Evolutionary conservation across 2,888 invertebrate species (phyloP).

Genomic region (Octonoba sinensis): DNA sequence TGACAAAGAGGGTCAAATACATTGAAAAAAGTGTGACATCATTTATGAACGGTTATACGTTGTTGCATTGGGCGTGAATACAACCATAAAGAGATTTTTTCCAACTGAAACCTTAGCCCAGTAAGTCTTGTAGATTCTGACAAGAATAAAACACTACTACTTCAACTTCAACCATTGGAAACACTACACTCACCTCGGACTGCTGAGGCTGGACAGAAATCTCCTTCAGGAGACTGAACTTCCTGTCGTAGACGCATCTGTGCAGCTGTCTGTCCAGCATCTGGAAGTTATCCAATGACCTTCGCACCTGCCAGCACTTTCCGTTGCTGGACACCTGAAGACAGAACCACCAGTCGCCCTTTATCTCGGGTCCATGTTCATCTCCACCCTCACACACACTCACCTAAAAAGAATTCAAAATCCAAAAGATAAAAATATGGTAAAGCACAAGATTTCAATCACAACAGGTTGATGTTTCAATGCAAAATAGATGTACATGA

Average conservation of each 20-base stretch:
- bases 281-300: constrained; percentile 87
- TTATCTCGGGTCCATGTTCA: constrained; percentile 10
- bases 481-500: too few relatives aligned
- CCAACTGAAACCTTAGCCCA: too few relatives aligned
- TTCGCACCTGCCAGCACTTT: constrained; percentile 85
- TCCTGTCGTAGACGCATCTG: constrained; percentile 95
- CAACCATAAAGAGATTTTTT: too few relatives aligned
- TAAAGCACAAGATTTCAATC: too few relatives aligned
- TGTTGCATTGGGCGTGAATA: too few relatives aligned
- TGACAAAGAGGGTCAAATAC: too few relatives aligned
- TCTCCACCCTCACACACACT: constrained; percentile 35
- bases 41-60: too few relatives aligned
- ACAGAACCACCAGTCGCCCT: constrained; percentile 45
- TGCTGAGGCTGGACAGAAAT: constrained; percentile 25
- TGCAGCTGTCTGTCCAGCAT: constrained; percentile 93
- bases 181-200: constrained; percentile 26
- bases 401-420: constrained; percentile 23
- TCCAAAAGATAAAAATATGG: neutral
- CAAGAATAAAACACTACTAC: too few relatives aligned
- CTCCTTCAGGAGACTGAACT: constrained; percentile 73
- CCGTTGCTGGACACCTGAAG: constrained; percentile 70
- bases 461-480: too few relatives aligned
- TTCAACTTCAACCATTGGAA: too few relatives aligned
- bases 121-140: too few relatives aligned
- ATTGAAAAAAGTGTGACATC: too few relatives aligned